Conservation (phyloP, 2,797 vertebrate genomes). For the Naso thynnoides region DNA sequence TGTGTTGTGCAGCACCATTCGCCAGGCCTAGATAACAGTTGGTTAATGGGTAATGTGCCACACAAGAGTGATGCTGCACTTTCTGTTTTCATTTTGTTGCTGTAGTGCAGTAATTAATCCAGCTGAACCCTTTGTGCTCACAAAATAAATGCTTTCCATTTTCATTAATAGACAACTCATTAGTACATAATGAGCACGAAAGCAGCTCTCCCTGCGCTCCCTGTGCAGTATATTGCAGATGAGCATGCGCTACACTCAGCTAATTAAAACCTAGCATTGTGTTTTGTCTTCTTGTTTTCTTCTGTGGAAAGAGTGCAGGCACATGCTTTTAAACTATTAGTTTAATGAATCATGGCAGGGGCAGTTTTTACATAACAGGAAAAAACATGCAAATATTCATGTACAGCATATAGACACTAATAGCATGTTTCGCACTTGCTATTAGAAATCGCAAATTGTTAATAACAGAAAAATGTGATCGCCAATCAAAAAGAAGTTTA, state of each 20-base stretch:
- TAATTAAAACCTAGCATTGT: constrained; percentile 78
- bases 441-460: neutral
- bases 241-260: constrained; percentile 67
- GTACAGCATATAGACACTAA: neutral
- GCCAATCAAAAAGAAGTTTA: neutral
- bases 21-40: constrained; percentile 80
- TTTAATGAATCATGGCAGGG: constrained; percentile 56
- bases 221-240: constrained; percentile 65
- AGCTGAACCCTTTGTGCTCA: constrained; percentile 84
- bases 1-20: constrained; percentile 54
- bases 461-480: neutral
- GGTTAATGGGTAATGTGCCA: constrained; percentile 83
- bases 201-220: constrained; percentile 73
- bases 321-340: constrained; percentile 46
- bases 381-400: neutral
- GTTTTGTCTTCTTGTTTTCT: constrained; percentile 55
- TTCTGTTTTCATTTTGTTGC: constrained; percentile 84
- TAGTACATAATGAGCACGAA: constrained; percentile 85
- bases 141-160: constrained; percentile 90
- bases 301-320: constrained; percentile 34
- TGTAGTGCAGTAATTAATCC: constrained; percentile 88
- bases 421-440: neutral
- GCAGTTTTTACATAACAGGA: constrained; percentile 28
- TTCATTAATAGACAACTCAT: constrained; percentile 91
- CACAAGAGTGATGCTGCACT: constrained; percentile 80